A percentile compares a stretch with the other conserved stretches of the same genome.
Evolutionary conservation across 2,888 invertebrate species (phyloP).

Genomic region (Mythimna ferrago): DNA sequence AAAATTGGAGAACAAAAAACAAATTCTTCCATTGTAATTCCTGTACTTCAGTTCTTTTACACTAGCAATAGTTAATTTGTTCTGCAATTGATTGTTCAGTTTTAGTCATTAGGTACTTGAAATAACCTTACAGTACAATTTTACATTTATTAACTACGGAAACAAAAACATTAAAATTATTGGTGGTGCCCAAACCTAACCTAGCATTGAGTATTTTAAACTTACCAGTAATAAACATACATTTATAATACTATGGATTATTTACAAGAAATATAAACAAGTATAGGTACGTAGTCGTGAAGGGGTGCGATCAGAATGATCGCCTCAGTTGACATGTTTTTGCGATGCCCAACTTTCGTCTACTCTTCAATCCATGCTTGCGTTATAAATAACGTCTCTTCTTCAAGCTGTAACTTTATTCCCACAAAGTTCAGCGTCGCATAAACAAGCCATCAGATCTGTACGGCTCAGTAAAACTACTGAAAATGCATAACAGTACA

Average conservation of each 20-base stretch:
- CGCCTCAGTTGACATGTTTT: slow-evolving; percentile 61
- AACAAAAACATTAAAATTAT: slow-evolving; percentile 67
- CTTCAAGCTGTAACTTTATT: slow-evolving; percentile 22
- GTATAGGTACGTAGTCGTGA: slow-evolving; percentile 72
- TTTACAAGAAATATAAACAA: slow-evolving; percentile 79
- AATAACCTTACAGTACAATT: slow-evolving; percentile 40
- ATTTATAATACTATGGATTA: slow-evolving; percentile 79
- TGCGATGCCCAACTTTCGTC: slow-evolving; percentile 57
- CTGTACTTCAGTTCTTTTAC: slow-evolving; percentile 48
- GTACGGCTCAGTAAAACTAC: slow-evolving; percentile 68
- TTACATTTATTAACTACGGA: slow-evolving; percentile 50
- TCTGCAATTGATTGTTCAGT: slow-evolving; percentile 57
- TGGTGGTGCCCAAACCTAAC: slow-evolving; percentile 78
- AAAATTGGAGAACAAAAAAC: slow-evolving; percentile 24
- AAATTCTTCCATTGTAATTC: slow-evolving; percentile 14
- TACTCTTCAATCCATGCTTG: slow-evolving; percentile 12
- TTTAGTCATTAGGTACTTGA: slow-evolving; percentile 55
- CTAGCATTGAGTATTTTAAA: slow-evolving; percentile 85
- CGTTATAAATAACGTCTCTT: slow-evolving; percentile 30
- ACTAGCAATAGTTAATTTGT: slow-evolving; percentile 50
- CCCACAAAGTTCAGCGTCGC: slow-evolving; percentile 57
- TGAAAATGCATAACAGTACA: slow-evolving; percentile 69
- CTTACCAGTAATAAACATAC: slow-evolving; percentile 77
- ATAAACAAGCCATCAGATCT: slow-evolving; percentile 65
- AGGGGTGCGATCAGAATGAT: slow-evolving; percentile 56